Base-by-base conservation (phyloP, 2,888 invertebrate species). In the Doris montereyensis region DNA sequence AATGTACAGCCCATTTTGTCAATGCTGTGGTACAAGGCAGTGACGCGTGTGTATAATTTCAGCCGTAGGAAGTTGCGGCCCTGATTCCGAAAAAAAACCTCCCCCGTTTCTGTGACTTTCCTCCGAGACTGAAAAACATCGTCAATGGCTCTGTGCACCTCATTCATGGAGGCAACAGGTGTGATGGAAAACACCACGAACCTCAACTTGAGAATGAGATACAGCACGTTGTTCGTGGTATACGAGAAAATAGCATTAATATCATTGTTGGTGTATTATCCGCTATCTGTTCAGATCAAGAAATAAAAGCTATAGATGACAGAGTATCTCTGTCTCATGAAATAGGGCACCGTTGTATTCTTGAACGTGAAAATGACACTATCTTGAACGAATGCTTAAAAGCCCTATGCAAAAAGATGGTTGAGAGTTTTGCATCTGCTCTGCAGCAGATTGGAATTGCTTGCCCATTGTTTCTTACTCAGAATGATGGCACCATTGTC, bases 331-430 rank as follows among this genome's bases (percentile, higher is more conserved):
- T 87, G 8, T 89, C 89, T 10, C 84, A 87, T 65, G 80, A 85
- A 60, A 85, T 90, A 26, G 90, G 89, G 1, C 86, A 87, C 32
- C 80, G 89, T 17, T 89, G 90, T 3, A 73, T 90, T 1, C 80
- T 89, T n/a, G 89, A 89, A 72, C 81, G 90, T 52, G 90, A 90
- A 81, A 90, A 90, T 79, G 90, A 90, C 0, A 84, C 89, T 26
- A 88, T 90, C 57, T 80, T 90, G 28, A 90, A 90, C 77, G 89
- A 90, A 77, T 83, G 87, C 60, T 82, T 90, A 21, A 89, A 88
- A 74, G 86, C 87, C 0, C 78, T 90, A n/a, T 86, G 86, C 65
- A 68, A 68, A 32, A 79, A 81, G 21, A 89, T 89, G 0, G 83
- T 90, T 3, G 52, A 75, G 0, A 87, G 87, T 0, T 87, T 90